These are phyloP conservation scores for Tanypteryx hageni DNA, from an alignment of 2,888 invertebrate species.

Conservation along the genomic window DNA sequence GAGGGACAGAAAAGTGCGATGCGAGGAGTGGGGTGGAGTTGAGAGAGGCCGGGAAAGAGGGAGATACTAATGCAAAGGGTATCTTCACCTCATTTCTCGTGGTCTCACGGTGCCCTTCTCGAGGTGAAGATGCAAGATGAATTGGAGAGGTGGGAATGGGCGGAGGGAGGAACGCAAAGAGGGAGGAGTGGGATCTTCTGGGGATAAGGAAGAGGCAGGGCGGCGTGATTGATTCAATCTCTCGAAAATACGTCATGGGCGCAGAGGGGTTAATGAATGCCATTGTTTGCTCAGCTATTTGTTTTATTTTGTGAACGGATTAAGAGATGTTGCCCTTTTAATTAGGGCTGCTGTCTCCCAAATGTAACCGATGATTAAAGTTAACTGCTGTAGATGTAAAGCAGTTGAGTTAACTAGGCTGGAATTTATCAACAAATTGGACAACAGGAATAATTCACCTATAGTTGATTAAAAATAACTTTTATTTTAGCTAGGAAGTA, in stretches of 20 bases:
- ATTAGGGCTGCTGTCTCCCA: too few relatives aligned
- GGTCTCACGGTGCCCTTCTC: background rate
- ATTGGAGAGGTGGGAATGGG: constrained; percentile 41
- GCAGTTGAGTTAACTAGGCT: too few relatives aligned
- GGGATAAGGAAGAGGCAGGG: background rate
- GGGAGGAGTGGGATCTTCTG: background rate
- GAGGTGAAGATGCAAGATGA: constrained; percentile 16
- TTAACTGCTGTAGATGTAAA: too few relatives aligned
- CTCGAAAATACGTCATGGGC: background rate
- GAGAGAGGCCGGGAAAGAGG: background rate
- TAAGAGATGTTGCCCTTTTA: background rate
- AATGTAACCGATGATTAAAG: too few relatives aligned
- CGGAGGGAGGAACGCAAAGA: too few relatives aligned
- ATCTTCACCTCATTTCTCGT: background rate
- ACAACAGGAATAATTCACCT: too few relatives aligned
- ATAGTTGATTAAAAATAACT: too few relatives aligned
- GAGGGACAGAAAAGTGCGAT: too few relatives aligned
- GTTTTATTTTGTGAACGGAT: background rate
- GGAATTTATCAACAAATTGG: too few relatives aligned
- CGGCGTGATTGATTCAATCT: constrained; percentile 23
- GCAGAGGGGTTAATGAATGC: constrained; percentile 24
- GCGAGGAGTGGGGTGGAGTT: background rate
- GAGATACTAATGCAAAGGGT: background rate
- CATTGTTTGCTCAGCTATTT: constrained; percentile 16
- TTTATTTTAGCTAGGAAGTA: too few relatives aligned